Evolutionary conservation across 2,113 vertebrate genomes (phyloP), one percentile per base, ranked within the genome.

Genomic region (Phylloscopus trochilus): DNA sequence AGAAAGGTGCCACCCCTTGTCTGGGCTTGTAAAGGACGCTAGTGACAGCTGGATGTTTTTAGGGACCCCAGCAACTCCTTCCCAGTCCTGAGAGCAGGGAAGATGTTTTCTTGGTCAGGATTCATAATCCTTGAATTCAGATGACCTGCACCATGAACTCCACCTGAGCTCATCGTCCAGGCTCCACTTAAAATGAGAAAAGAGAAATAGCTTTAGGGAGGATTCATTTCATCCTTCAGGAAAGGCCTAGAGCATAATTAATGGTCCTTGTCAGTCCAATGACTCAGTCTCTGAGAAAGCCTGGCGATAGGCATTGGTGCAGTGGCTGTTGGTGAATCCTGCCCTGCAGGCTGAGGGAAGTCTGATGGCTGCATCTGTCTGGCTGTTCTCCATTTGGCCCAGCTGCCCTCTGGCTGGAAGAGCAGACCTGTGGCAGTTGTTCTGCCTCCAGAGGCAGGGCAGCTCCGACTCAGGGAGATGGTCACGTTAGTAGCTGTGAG

Each of bases 251-350:
- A 27, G 20, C 53, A 4, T 80, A 22, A 73, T 41, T 51, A 69
- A 43, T 9, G 33, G 27, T 67, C 51, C 46, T 66, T 76, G n/a
- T 28, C 35, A 70, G 51, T 13, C 1, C 3, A 28, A 6, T 6
- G 5, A 13, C 23, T 69, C 0, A 0, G 27, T 39, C n/a, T 80
- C 20, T 46, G 6, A 11, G 37, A 51, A 37, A 74, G 67, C 39
- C 46, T 27, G 43, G 55, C 3, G 7, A 6, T 1, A 10, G 39
- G n/a, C 62, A n/a, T 16, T 3, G 31, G 3, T 3, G 10, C 53
- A 6, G 3, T 13, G 28, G 35, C 60, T 41, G 60, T 13, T 43
- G 5, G 70, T 6, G 75, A 43, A 21, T 53, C 26, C 53, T 0
- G 0, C 51, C 39, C 69, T 26, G 74, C 27, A 16, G 83, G n/a